Percentiles rank a stretch among this genome's conserved stretches.
Evolutionary conservation across 1,140 invertebrate species (phyloP).

Genomic region (Andricus grossulariae): DNA sequence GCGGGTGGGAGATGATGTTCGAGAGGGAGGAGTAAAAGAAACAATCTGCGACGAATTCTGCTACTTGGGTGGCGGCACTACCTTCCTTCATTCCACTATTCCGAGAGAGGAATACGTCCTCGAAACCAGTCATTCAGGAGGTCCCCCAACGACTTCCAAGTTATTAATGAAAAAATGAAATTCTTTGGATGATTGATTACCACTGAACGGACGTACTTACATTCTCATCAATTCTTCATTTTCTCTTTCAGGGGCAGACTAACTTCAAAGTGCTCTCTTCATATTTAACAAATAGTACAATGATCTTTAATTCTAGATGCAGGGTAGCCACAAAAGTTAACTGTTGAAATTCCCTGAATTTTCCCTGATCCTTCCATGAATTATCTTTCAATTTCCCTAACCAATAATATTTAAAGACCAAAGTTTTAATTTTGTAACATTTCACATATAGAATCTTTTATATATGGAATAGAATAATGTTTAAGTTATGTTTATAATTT

Average conservation of each 20-base stretch:
- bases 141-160: neutral
- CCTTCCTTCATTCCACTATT: conserved; percentile 46
- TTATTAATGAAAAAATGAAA: conserved; percentile 31
- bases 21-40: conserved; percentile 43
- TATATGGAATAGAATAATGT: too few species aligned
- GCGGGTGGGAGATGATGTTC: conserved; percentile 46
- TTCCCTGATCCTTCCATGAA: too few species aligned
- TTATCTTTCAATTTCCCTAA: too few species aligned
- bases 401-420: too few species aligned
- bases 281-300: too few species aligned
- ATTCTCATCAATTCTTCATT: neutral
- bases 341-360: too few species aligned
- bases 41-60: conserved; percentile 64
- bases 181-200: conserved; percentile 26
- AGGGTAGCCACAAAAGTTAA: too few species aligned
- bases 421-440: too few species aligned
- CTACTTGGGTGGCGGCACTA: conserved; percentile 63
- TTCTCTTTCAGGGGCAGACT: neutral
- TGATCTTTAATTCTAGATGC: too few species aligned
- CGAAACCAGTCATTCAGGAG: conserved; percentile 32
- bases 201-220: conserved; percentile 4
- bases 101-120: conserved; percentile 42
- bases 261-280: too few species aligned
- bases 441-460: too few species aligned
- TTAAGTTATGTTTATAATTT: too few species aligned